phyloP scores from a whole-genome alignment of 2,113 vertebrate species.

The Pangasianodon hypophthalmus region DNA sequence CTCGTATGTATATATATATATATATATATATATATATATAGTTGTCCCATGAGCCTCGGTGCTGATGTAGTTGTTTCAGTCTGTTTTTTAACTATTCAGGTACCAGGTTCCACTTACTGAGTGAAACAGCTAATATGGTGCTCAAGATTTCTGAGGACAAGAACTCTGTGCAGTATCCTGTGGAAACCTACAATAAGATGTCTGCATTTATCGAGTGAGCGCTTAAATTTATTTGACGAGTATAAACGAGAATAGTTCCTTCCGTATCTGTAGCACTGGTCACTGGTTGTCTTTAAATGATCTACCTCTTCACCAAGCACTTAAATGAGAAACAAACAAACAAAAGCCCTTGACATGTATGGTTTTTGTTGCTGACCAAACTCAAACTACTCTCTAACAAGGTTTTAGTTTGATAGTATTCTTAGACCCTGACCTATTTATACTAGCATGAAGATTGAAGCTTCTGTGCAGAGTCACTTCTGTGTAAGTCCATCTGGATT shows the following conservation, averaged over 20 bases:
- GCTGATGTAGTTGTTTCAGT: neutral
- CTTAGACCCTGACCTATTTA: neutral
- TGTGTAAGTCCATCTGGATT: neutral
- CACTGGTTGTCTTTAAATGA: neutral
- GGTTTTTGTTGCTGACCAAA: neutral
- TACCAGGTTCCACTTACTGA: constrained; percentile 86
- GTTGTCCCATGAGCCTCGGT: neutral
- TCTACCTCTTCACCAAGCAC: neutral
- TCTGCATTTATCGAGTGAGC: constrained; percentile 76
- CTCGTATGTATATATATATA: no score
- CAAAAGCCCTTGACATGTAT: neutral
- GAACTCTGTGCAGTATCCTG: constrained; percentile 76
- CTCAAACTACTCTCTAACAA: neutral
- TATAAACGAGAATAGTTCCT: neutral
- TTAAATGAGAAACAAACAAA: neutral
- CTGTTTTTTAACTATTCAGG: constrained; percentile 68
- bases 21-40: neutral
- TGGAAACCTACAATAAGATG: constrained; percentile 63
- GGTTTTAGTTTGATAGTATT: neutral
- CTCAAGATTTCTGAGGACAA: constrained; percentile 82
- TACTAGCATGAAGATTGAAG: neutral
- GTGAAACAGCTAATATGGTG: constrained; percentile 79
- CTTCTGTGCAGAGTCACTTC: neutral
- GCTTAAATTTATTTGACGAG: neutral
- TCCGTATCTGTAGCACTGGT: neutral